Evolutionary conservation across 2,888 invertebrate species (phyloP).

Genomic region (Papilio protenor): DNA sequence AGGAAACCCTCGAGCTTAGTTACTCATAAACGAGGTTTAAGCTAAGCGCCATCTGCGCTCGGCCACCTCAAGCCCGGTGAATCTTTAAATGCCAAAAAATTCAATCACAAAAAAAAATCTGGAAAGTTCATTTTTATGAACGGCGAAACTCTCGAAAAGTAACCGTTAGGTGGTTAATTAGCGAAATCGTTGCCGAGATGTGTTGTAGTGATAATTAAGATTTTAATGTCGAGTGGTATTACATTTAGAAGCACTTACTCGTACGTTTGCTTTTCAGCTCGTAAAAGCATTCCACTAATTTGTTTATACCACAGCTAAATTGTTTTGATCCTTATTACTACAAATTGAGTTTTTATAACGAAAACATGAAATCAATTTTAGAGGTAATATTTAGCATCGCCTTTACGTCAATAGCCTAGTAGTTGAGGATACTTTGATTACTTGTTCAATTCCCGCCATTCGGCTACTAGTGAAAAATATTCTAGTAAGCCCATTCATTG

Average conservation of each 20-base stretch:
- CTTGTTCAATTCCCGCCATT: no score
- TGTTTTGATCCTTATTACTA: constrained; percentile 4
- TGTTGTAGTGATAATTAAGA: constrained; percentile 41
- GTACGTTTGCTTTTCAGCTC: not conserved
- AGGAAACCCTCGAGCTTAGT: no score
- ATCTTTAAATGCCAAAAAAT: no score
- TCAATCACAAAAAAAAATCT: no score
- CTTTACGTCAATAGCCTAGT: no score
- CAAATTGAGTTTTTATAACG: not conserved
- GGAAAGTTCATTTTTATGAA: constrained; percentile 1
- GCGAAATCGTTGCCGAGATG: constrained; percentile 34
- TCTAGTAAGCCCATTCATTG: no score
- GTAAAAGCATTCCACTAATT: not conserved
- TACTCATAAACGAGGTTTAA: no score
- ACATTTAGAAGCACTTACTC: constrained; percentile 26
- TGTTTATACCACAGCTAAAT: not conserved
- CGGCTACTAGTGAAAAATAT: no score
- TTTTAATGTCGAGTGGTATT: constrained; percentile 26
- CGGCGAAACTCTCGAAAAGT: constrained; percentile 9
- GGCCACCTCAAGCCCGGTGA: no score
- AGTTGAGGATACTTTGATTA: no score
- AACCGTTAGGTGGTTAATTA: constrained; percentile 40
- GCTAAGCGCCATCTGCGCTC: no score
- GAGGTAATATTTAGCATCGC: no score
- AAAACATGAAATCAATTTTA: not conserved